phyloP scores from a whole-genome alignment of 2,888 invertebrate species.

The Pristionchus entomophagus region DNA sequence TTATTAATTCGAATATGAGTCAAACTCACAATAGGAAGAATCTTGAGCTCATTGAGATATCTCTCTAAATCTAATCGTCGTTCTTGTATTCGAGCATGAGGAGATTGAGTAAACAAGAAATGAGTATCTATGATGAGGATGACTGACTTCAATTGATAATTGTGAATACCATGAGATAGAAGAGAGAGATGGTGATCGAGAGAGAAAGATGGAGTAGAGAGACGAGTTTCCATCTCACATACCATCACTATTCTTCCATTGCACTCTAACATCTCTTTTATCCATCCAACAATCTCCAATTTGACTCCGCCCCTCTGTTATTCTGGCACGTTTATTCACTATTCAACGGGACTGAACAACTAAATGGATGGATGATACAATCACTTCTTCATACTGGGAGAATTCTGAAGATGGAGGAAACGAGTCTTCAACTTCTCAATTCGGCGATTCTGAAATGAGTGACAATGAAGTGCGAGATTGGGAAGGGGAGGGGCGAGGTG shows the following conservation, averaged over 20 bases:
- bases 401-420: slow-evolving; percentile 68
- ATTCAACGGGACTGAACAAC: background rate
- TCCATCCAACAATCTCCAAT: background rate
- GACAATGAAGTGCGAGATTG: background rate
- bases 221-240: background rate
- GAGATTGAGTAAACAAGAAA: slow-evolving; percentile 5
- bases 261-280: background rate
- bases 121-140: too few relatives aligned
- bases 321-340: background rate
- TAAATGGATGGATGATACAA: background rate
- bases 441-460: slow-evolving; percentile 55
- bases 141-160: too few relatives aligned
- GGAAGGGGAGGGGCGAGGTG: too few relatives aligned
- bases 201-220: background rate
- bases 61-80: background rate
- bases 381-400: slow-evolving; percentile 62
- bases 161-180: background rate
- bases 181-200: background rate
- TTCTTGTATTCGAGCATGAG: background rate
- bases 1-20: too few relatives aligned
- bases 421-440: slow-evolving; percentile 63
- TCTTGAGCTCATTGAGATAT: background rate
- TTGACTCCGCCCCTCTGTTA: background rate
- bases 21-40: background rate
- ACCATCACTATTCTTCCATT: background rate